These are phyloP conservation scores for Cepaea hortensis DNA, from an alignment of 2,888 invertebrate species.

Conservation along the genomic window DNA sequence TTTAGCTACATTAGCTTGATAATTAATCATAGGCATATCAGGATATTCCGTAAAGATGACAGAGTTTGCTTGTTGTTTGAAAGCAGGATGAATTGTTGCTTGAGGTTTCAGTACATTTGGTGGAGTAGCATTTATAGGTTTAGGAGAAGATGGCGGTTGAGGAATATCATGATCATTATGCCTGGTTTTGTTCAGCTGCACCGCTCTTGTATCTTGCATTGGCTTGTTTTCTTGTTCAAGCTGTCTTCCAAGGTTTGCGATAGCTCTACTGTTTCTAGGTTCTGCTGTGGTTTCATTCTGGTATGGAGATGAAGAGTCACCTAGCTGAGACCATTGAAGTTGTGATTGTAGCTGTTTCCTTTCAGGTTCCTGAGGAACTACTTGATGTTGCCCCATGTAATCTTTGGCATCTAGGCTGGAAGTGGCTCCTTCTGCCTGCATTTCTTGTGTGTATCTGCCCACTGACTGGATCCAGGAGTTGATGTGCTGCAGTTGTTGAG, in stretches of 20 bases:
- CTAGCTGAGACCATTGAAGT: background rate
- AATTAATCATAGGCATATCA: background rate
- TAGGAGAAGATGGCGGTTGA: slow-evolving; percentile 58
- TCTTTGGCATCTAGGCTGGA: background rate
- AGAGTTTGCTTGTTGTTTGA: slow-evolving; percentile 6
- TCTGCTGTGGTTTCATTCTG: slow-evolving; percentile 15
- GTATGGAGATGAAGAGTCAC: slow-evolving; percentile 38
- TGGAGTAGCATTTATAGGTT: slow-evolving; percentile 66
- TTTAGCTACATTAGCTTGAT: background rate
- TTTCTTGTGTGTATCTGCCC: slow-evolving; percentile 52
- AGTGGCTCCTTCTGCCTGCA: slow-evolving; percentile 42
- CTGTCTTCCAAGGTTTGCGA: background rate
- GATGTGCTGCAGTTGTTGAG: slow-evolving; percentile 57
- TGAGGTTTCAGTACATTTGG: slow-evolving; percentile 68
- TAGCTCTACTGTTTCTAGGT: background rate
- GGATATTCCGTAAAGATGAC: background rate
- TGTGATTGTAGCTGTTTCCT: background rate
- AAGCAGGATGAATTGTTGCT: slow-evolving; percentile 53
- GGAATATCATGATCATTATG: background rate
- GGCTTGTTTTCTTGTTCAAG: slow-evolving; percentile 16
- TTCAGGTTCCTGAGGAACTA: background rate
- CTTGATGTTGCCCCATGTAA: background rate
- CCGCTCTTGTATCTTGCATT: background rate
- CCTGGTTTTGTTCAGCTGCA: background rate
- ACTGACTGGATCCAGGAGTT: slow-evolving; percentile 61